Percentiles rank a stretch among this genome's conserved stretches.
Conservation (phyloP, 53 echinoderm and acorn worm genomes). For the Henricia sp. region DNA sequence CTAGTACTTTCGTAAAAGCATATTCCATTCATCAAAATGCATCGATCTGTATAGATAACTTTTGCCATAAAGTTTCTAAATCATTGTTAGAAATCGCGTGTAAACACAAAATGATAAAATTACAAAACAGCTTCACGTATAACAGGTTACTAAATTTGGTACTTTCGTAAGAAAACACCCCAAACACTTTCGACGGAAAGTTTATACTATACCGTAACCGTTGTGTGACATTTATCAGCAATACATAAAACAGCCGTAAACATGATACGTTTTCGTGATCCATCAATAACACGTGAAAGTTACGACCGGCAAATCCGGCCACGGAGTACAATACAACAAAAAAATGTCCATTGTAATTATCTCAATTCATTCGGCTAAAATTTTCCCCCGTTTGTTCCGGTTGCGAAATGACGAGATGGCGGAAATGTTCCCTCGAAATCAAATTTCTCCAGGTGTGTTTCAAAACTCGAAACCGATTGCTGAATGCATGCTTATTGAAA, state of each 20-base stretch:
- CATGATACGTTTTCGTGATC: neutral
- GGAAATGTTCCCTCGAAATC: conserved; percentile 21
- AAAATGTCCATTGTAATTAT: neutral
- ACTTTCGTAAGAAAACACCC: no score
- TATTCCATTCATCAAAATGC: no score
- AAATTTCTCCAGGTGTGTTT: neutral
- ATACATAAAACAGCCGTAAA: conserved; percentile 17
- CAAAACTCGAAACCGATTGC: conserved; percentile 37
- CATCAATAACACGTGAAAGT: conserved; percentile 40
- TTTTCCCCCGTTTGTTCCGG: conserved; percentile 16
- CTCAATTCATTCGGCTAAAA: neutral
- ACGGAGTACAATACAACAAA: neutral
- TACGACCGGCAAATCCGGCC: neutral
- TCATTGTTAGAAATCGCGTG: no score
- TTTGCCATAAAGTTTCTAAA: no score
- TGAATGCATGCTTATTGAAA: conserved; percentile 20
- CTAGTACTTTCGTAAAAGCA: no score
- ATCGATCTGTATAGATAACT: no score
- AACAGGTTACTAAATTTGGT: no score
- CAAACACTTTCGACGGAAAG: neutral
- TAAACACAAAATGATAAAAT: no score
- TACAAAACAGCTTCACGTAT: no score
- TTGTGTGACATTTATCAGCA: neutral
- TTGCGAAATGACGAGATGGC: conserved; percentile 10
- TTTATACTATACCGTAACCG: neutral